These are phyloP conservation scores for Pseudorectes ferrugineus DNA, from an alignment of 2,113 vertebrate species.

Conservation along the genomic window DNA sequence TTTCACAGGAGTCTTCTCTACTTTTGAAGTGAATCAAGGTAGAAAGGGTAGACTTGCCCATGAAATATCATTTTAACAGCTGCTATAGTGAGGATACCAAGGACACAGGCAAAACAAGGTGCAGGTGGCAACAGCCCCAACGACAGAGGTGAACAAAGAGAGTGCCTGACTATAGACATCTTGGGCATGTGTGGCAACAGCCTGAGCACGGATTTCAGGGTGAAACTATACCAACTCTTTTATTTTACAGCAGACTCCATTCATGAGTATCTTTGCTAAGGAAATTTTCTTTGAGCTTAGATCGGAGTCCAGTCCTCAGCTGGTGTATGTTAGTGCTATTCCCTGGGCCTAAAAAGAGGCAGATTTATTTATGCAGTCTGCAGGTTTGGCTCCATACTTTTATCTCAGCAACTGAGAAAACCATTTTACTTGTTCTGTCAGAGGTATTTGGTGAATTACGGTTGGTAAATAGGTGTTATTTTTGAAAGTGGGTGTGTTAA, in stretches of 20 bases:
- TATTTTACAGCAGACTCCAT: neutral
- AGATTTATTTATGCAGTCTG: neutral
- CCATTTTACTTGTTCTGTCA: neutral
- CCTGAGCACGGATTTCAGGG: neutral
- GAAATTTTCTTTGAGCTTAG: neutral
- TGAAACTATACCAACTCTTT: neutral
- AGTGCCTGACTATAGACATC: neutral
- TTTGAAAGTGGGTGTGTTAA: neutral
- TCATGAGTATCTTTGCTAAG: neutral
- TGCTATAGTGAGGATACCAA: neutral
- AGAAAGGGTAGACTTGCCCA: neutral
- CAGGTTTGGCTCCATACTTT: neutral
- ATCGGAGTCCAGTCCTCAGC: neutral
- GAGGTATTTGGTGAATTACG: neutral
- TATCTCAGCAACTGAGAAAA: neutral
- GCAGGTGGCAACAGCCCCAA: neutral
- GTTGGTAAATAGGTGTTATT: neutral
- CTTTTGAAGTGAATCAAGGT: neutral
- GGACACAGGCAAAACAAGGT: neutral
- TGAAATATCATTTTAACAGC: neutral
- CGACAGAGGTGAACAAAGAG: fast-evolving
- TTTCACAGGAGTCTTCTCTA: neutral
- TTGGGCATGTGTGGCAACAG: neutral
- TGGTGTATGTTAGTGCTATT: neutral
- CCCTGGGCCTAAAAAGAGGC: neutral